Evolutionary conservation across 2,888 invertebrate species (phyloP).

Genomic region (Idaea biselata): DNA sequence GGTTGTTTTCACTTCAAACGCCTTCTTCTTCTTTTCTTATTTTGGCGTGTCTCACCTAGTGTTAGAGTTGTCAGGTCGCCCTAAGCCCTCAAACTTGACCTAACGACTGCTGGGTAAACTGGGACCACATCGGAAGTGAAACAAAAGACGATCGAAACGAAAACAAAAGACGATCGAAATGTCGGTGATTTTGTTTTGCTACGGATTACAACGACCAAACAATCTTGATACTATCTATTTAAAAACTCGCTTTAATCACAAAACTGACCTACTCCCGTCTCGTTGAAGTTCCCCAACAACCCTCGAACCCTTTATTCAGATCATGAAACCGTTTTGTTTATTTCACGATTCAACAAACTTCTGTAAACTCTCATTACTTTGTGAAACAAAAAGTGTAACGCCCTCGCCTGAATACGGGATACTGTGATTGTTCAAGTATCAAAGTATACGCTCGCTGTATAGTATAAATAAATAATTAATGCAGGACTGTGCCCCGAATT

Average conservation of each 20-base stretch:
- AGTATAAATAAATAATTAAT: not conserved
- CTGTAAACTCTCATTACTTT: constrained; percentile 29
- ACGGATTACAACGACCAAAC: not conserved
- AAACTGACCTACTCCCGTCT: not conserved
- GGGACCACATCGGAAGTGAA: no score
- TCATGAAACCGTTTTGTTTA: constrained; percentile 29
- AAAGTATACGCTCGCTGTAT: not conserved
- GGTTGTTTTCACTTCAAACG: no score
- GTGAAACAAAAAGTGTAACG: constrained; percentile 11
- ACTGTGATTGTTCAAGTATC: not conserved
- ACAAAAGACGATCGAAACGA: no score
- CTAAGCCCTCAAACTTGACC: no score
- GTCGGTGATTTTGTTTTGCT: no score
- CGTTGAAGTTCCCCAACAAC: not conserved
- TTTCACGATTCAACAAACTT: constrained; percentile 19
- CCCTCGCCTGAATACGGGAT: constrained; percentile 10
- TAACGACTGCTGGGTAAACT: no score
- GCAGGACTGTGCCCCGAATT: no score
- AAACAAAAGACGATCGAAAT: no score
- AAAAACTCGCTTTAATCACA: not conserved
- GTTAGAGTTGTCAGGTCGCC: no score
- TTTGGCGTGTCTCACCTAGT: no score
- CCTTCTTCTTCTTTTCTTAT: no score
- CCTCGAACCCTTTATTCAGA: constrained; percentile 25
- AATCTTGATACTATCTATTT: not conserved